Conservation (phyloP, 2,797 vertebrate genomes). For the Alca torda region DNA sequence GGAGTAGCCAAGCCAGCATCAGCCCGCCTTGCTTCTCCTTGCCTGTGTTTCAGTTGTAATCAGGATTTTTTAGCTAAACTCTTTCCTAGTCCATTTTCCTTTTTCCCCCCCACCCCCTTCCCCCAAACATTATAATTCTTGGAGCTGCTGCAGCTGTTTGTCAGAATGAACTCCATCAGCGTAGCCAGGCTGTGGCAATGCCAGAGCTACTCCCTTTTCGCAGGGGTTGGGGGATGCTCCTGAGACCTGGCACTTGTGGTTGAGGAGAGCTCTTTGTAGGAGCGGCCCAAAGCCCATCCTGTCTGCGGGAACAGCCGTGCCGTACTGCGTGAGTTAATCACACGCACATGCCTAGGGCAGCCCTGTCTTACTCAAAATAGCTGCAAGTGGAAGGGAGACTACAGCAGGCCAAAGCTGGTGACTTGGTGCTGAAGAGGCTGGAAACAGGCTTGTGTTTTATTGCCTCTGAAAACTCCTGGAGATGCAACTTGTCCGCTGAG, state of each 20-base stretch:
- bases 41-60: neutral
- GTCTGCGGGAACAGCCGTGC: neutral
- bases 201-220: neutral
- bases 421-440: neutral
- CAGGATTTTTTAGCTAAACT: neutral
- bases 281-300: neutral
- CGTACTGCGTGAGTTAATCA: neutral
- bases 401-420: neutral
- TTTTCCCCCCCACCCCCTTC: neutral
- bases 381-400: neutral
- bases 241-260: neutral
- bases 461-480: neutral
- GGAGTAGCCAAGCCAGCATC: neutral
- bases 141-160: neutral
- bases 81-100: neutral
- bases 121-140: neutral
- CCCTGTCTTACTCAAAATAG: neutral
- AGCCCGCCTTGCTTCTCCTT: neutral
- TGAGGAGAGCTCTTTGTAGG: neutral
- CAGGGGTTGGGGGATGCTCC: neutral
- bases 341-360: neutral
- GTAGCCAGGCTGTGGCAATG: neutral
- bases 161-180: neutral
- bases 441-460: neutral
- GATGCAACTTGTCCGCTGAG: neutral